Conservation (phyloP, 2,888 invertebrate genomes). For the Allolobophora icterica region DNA sequence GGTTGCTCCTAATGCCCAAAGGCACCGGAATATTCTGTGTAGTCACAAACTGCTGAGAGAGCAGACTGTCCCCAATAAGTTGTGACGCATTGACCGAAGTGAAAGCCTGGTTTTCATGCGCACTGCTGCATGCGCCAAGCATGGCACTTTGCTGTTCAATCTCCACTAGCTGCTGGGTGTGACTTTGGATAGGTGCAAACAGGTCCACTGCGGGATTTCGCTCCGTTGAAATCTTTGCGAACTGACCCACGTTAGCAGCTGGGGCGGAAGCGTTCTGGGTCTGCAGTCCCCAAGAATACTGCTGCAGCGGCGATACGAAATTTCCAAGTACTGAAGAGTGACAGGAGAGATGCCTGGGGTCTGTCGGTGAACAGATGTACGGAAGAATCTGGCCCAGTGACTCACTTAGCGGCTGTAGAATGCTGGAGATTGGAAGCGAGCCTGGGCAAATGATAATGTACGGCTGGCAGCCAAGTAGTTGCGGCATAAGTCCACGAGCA, state of each 20-base stretch:
- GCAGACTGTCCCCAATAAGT: background rate
- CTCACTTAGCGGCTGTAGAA: constrained; percentile 18
- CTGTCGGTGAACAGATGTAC: background rate
- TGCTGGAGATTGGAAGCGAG: background rate
- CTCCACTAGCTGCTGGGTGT: background rate
- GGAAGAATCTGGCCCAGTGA: background rate
- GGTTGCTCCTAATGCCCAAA: background rate
- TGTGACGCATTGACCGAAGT: constrained; percentile 21
- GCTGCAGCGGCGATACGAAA: background rate
- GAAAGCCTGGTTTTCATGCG: background rate
- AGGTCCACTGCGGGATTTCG: background rate
- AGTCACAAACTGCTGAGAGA: background rate
- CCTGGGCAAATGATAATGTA: constrained; percentile 1
- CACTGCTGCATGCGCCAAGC: background rate
- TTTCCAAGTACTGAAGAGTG: constrained; percentile 4
- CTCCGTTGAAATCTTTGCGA: background rate
- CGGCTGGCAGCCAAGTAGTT: constrained; percentile 10
- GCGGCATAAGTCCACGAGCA: constrained; percentile 12
- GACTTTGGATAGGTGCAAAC: background rate
- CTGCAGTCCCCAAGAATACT: background rate
- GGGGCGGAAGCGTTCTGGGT: background rate
- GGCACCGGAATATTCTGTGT: background rate
- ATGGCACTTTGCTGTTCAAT: background rate
- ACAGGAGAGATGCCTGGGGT: background rate
- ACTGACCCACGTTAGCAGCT: background rate